Evolutionary conservation across 2,797 vertebrate genomes (phyloP), one percentile per base, ranked within the genome.

Genomic region (Neosilurus mollespiculum): DNA sequence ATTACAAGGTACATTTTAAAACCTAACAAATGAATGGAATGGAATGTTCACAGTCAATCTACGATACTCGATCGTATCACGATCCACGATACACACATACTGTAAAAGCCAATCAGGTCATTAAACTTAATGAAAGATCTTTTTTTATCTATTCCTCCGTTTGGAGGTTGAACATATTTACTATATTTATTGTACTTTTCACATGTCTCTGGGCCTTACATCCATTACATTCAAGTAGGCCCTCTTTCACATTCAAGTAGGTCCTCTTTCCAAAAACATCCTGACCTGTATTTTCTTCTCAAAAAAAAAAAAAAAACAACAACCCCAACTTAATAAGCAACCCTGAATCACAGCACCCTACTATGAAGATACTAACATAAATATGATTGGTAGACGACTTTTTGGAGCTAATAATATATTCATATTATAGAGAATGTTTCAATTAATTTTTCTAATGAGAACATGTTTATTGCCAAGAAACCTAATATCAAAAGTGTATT

Each of bases 241-340:
- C n/a, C n/a, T n/a, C n/a, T n/a, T n/a, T n/a, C n/a, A n/a, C n/a
- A n/a, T n/a, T n/a, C n/a, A n/a, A n/a, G n/a, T n/a, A n/a, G n/a
- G n/a, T n/a, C n/a, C n/a, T 34, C 53, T 58, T 75, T 75, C n/a
- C n/a, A 54, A 73, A 73, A 18, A 73, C 53, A 73, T 73, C 80
- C 85, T 82, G 80, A 72, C 81, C 75, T 76, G 70, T 69, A 51
- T 53, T 80, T 37, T 81, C 81, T 67, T 37, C n/a, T n/a, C n/a
- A n/a, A n/a, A n/a, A n/a, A n/a, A n/a, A n/a, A n/a, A n/a, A 43
- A 43, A 43, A 2, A 43, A 43, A 43, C 2, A 2, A 43, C 2
- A 43, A 43, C 37, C 2, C 49, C 10, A n/a, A 37, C 81, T 85
- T 84, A 84, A 87, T 66, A 81, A 5, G 69, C 77, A 80, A 22